A percentile compares a stretch with the other conserved stretches of the same genome.
Evolutionary conservation across 1,140 invertebrate genomes (phyloP).

Genomic region (Schlechtendalia chinensis): DNA sequence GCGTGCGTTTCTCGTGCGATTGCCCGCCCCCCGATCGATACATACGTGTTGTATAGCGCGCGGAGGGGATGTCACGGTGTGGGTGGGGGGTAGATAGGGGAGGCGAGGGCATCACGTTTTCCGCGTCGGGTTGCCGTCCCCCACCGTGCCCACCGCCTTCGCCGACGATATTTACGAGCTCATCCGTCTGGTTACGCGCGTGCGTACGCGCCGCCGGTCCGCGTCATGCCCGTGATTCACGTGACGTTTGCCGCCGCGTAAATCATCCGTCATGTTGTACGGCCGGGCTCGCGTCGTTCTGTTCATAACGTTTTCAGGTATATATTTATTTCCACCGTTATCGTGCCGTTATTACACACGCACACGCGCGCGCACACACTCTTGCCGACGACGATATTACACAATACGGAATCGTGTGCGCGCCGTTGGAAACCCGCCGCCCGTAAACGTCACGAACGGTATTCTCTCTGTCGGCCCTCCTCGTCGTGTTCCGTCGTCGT

Average conservation of each 20-base stretch:
- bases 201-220: neutral
- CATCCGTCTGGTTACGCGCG: neutral
- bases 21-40: constrained; percentile 46
- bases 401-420: too few relatives aligned
- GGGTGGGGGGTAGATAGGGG: neutral
- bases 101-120: constrained; percentile 28
- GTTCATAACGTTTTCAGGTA: too few relatives aligned
- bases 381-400: too few relatives aligned
- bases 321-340: too few relatives aligned
- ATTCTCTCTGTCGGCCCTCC: too few relatives aligned
- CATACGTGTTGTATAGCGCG: neutral
- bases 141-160: neutral
- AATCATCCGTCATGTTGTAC: constrained; percentile 8
- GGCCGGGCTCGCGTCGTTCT: too few relatives aligned
- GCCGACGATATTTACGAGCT: constrained; percentile 37
- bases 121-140: constrained; percentile 8
- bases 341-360: too few relatives aligned
- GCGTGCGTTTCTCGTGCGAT: constrained; percentile 26
- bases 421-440: too few relatives aligned
- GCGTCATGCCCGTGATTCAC: constrained; percentile 31
- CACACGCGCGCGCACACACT: neutral
- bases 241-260: constrained; percentile 20
- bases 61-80: neutral
- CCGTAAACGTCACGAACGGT: too few relatives aligned
- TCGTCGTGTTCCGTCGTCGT: too few relatives aligned